phyloP scores from a whole-genome alignment of 2,113 vertebrate species.

The Nannobrachium achirus region DNA sequence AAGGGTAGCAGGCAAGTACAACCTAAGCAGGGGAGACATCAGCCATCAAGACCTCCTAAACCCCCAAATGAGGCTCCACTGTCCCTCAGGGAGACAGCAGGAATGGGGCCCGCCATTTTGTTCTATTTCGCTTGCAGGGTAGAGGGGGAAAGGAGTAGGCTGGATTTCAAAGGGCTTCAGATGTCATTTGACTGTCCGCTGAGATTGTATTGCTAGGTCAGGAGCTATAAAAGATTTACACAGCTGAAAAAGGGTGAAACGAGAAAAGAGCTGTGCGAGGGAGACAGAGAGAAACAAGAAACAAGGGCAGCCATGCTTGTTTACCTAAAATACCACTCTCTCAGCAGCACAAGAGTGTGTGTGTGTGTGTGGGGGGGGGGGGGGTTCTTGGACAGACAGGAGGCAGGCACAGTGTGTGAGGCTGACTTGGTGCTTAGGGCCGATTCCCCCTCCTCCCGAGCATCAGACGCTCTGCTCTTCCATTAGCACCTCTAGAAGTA shows the following conservation, averaged over 20 bases:
- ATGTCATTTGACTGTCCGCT: slow-evolving; percentile 72
- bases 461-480: slow-evolving; percentile 4
- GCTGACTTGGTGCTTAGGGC: slow-evolving; percentile 44
- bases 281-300: slow-evolving; percentile 45
- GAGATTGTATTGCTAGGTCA: slow-evolving; percentile 61
- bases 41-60: slow-evolving; percentile 61
- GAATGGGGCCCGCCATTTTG: slow-evolving; percentile 70
- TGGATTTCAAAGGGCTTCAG: slow-evolving; percentile 72
- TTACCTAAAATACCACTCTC: slow-evolving; percentile 75
- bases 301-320: slow-evolving; percentile 72
- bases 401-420: slow-evolving; percentile 55
- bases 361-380: slow-evolving; percentile 64
- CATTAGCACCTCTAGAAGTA: slow-evolving; percentile 23
- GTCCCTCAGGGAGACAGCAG: slow-evolving; percentile 61
- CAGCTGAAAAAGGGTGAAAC: slow-evolving; percentile 47
- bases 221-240: slow-evolving; percentile 73
- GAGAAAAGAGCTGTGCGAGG: slow-evolving; percentile 1
- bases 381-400: slow-evolving; percentile 51
- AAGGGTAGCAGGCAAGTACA: slow-evolving; percentile 46
- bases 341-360: slow-evolving; percentile 48
- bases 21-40: slow-evolving; percentile 50
- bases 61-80: slow-evolving; percentile 57
- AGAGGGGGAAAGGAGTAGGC: slow-evolving; percentile 57
- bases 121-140: slow-evolving; percentile 63
- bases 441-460: slow-evolving; percentile 27